Percentiles rank a stretch among this genome's conserved stretches.
Conservation (phyloP, 2,888 invertebrate species). For the Lysandra bellargus region DNA sequence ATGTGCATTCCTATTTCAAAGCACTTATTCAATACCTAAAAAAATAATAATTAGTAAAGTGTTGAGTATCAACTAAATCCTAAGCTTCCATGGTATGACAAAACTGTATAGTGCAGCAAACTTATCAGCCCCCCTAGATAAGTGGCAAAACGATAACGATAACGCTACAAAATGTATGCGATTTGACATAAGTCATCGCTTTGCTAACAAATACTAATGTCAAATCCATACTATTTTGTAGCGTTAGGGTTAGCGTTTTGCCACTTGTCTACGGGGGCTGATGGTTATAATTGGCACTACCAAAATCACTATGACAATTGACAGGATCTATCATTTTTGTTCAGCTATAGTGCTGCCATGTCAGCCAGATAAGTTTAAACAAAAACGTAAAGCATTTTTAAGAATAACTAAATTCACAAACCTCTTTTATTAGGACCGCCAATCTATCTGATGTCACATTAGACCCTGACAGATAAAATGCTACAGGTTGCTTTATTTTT, state of each 20-base stretch:
- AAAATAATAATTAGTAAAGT: neutral
- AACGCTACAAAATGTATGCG: no score
- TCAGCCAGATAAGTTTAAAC: neutral
- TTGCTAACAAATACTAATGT: no score
- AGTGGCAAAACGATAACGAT: no score
- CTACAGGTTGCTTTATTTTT: slow-evolving; percentile 4
- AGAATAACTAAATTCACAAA: neutral
- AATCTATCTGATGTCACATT: neutral
- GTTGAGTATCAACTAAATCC: neutral
- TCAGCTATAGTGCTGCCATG: neutral
- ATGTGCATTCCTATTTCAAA: neutral
- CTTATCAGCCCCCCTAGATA: neutral
- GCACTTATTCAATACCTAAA: slow-evolving; percentile 8
- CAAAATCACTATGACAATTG: no score
- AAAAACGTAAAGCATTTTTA: neutral
- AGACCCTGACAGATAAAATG: neutral
- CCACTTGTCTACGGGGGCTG: no score
- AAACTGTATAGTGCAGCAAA: neutral
- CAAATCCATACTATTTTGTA: no score
- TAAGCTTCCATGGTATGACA: neutral
- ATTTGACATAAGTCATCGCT: no score
- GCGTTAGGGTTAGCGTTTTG: no score
- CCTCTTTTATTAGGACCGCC: neutral
- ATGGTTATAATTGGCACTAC: no score
- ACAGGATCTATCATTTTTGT: no score